phyloP scores from a whole-genome alignment of 2,888 invertebrate genomes.

The Lasioglossum pauxillum region DNA sequence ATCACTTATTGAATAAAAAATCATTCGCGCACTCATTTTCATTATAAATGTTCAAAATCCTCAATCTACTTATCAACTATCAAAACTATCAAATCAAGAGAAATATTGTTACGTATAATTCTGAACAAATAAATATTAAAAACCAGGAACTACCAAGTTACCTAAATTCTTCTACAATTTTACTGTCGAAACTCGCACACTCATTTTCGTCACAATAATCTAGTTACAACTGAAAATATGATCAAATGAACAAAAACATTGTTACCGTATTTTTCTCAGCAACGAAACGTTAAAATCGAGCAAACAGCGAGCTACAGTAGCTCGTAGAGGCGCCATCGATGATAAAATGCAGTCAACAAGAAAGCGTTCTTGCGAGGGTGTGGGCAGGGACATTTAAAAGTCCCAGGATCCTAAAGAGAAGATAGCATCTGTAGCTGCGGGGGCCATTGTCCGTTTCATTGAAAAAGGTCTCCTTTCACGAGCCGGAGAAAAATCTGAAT shows the following conservation, averaged over 20 bases:
- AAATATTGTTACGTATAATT: too few relatives aligned
- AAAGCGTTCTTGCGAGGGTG: slow-evolving; percentile 18
- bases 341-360: background rate
- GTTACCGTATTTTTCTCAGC: background rate
- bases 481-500: slow-evolving; percentile 47
- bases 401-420: slow-evolving; percentile 22
- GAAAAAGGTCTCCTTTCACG: slow-evolving; percentile 54
- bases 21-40: too few relatives aligned
- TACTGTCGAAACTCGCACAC: too few relatives aligned
- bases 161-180: too few relatives aligned
- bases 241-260: background rate
- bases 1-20: too few relatives aligned
- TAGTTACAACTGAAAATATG: background rate
- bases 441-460: slow-evolving; percentile 50
- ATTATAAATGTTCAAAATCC: too few relatives aligned
- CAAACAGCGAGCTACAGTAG: background rate
- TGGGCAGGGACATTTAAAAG: slow-evolving; percentile 33
- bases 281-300: background rate
- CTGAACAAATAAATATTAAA: too few relatives aligned
- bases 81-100: too few relatives aligned
- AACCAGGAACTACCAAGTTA: too few relatives aligned
- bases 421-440: slow-evolving; percentile 51
- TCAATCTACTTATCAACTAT: too few relatives aligned
- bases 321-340: background rate
- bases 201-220: background rate